Evolutionary conservation across 2,797 vertebrate genomes (phyloP).

Genomic region (Scleropages formosus): DNA sequence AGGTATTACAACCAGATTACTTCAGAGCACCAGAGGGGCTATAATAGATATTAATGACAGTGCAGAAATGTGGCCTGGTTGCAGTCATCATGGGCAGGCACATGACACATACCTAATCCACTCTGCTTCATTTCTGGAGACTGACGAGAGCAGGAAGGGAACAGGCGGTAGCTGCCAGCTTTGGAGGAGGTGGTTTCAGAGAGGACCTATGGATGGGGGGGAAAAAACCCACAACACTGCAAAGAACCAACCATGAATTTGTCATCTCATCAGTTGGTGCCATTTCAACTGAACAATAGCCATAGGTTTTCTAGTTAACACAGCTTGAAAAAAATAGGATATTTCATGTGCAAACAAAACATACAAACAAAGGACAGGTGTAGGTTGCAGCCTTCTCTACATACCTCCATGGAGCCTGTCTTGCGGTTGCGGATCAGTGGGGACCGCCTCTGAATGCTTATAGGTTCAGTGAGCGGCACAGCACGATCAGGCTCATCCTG

Average conservation of each 20-base stretch:
- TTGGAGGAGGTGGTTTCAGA: conserved; percentile 92
- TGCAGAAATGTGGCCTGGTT: not conserved
- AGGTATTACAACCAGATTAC: conserved; percentile 15
- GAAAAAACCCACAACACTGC: not conserved
- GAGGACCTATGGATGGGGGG: conserved; percentile 75
- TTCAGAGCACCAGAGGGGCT: not conserved
- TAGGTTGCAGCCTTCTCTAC: not conserved
- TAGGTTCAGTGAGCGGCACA: conserved; percentile 73
- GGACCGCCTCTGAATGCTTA: conserved; percentile 79
- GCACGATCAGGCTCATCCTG: conserved; percentile 76
- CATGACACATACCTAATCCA: conserved; percentile 82
- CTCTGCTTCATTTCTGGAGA: conserved; percentile 96
- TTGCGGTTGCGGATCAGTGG: conserved; percentile 88
- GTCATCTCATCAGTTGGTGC: not conserved
- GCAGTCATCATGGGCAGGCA: conserved; percentile 6
- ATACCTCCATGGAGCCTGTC: conserved; percentile 97
- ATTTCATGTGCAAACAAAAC: not conserved
- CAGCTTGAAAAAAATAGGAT: not conserved
- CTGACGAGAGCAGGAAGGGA: conserved; percentile 88
- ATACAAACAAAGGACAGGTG: not conserved
- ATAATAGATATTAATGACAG: not conserved
- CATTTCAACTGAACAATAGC: not conserved
- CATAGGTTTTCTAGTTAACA: not conserved
- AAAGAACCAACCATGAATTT: not conserved
- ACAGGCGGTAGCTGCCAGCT: conserved; percentile 87